These are phyloP conservation scores for Parauchenoglanis ngamensis DNA, from an alignment of 2,797 vertebrate species.

Conservation along the genomic window DNA sequence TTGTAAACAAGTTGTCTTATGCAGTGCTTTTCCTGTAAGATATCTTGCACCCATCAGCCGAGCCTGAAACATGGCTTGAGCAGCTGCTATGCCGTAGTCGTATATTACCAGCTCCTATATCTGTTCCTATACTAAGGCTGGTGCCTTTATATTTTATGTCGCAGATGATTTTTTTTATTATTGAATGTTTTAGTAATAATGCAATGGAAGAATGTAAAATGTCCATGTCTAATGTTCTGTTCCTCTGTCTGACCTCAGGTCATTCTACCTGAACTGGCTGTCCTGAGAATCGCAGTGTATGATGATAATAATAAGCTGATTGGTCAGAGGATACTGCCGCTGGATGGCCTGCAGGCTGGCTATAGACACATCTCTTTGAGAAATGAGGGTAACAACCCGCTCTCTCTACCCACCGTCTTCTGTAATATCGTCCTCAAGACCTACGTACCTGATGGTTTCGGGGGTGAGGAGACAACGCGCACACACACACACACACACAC, in stretches of 20 bases:
- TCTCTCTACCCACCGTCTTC: constrained; percentile 95
- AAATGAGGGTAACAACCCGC: constrained; percentile 97
- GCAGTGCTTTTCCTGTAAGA: not conserved
- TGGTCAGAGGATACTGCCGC: constrained; percentile 93
- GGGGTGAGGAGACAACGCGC: constrained; percentile 79
- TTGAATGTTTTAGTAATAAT: not conserved
- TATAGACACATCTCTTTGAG: constrained; percentile 97
- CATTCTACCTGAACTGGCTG: constrained; percentile 95
- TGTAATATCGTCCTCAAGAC: constrained; percentile 99
- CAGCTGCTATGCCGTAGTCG: not conserved
- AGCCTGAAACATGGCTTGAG: not conserved
- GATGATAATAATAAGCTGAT: constrained; percentile 98
- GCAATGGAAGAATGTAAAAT: not conserved
- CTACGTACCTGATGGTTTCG: constrained; percentile 97
- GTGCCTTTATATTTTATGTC: not conserved
- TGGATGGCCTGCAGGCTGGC: constrained; percentile 96
- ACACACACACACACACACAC: not conserved
- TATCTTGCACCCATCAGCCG: not conserved
- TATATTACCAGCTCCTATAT: not conserved
- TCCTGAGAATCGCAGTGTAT: constrained; percentile 94
- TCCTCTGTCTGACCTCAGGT: constrained; percentile 74
- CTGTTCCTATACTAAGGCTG: not conserved
- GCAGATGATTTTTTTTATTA: not conserved
- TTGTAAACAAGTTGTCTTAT: not conserved
- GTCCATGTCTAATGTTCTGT: not conserved